phyloP scores from a whole-genome alignment of 2,888 invertebrate species.

The Napeogenes inachia region DNA sequence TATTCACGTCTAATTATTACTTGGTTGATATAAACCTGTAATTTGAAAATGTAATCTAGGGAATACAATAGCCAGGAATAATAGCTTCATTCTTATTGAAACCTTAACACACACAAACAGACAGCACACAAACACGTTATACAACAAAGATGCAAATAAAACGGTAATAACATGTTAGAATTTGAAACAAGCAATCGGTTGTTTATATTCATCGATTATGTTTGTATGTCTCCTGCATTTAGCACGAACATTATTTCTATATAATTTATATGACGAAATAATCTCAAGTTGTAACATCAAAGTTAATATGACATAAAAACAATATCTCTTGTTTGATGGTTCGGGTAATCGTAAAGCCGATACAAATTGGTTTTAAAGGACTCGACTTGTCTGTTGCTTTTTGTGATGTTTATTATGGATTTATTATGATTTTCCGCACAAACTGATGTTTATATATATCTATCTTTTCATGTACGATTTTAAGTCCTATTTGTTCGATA shows the following conservation, averaged over 20 bases:
- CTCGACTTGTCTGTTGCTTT: conserved; percentile 21
- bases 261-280: conserved; percentile 33
- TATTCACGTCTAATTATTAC: conserved; percentile 29
- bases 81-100: conserved; percentile 13
- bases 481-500: too few relatives aligned
- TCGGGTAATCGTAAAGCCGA: conserved; percentile 60
- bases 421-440: conserved; percentile 45
- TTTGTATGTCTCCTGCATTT: neutral
- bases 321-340: conserved; percentile 65
- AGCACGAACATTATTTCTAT: neutral
- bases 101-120: neutral
- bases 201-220: neutral
- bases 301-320: conserved; percentile 60
- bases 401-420: conserved; percentile 43
- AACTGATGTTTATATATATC: conserved; percentile 29
- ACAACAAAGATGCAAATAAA: neutral
- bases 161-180: neutral
- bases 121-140: neutral
- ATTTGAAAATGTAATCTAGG: conserved; percentile 16
- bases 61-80: conserved; percentile 20
- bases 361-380: conserved; percentile 65
- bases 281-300: conserved; percentile 63
- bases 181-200: neutral
- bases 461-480: neutral
- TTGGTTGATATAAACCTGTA: conserved; percentile 15